Base-by-base conservation (phyloP, 2,888 invertebrate species). In the Drosophila subquinaria region DNA sequence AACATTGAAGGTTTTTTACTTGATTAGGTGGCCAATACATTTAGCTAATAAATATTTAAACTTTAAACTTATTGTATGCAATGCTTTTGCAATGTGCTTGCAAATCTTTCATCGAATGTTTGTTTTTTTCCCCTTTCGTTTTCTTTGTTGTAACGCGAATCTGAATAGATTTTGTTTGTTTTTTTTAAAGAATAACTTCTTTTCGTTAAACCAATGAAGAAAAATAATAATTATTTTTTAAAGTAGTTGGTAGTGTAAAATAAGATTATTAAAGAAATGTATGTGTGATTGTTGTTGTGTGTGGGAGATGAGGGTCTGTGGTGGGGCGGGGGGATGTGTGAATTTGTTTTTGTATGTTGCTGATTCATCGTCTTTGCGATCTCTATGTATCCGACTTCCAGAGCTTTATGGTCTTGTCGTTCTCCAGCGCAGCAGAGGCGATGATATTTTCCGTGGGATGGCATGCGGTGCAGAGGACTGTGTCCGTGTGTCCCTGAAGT, bases 371-470 rank as follows among this genome's bases (percentile, higher is more conserved):
- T 38, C n/a, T 30, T 8, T 8, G 6, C 6, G 13, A 56, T 27
- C 70, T 84, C 93, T 96, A 97, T 93, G 96, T 97, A 92, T 97
- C 99, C 94, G 99, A 99, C 93, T 97, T 97, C 99, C 99, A 99
- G 75, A 99, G 94, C 94, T 99, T 99, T 91, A 99, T 99, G 68
- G 98, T 99, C 94, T 98, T 99, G 93, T 99, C 99, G 91, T 98
- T 98, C 93, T 99, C 99, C 81, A 99, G 94, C 27, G 99, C 98
- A 47, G 99, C 99, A 0, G 99, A 99, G 3, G 99, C 99, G 83
- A 99, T 99, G 76, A 99, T 98, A 93, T 99, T 99, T 93, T 99
- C 98, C 51, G 98, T 98, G 67, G 99, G 99, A 93, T 99, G 99
- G 93, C 99, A 99, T 4, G 99, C 98, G 23, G 99, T 99, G 91